phyloP scores from a whole-genome alignment of 2,888 invertebrate species.

The Nymphalis c-album region DNA sequence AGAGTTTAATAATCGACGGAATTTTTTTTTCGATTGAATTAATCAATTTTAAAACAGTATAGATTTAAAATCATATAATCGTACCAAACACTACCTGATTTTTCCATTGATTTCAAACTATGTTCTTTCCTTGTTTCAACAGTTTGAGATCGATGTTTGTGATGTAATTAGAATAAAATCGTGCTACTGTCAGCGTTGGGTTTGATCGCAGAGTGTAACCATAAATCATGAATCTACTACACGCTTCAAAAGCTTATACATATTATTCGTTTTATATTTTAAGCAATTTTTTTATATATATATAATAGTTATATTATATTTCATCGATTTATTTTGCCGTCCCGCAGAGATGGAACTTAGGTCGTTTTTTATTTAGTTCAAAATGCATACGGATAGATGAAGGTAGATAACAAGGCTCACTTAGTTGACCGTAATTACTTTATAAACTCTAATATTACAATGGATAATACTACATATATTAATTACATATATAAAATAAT shows the following conservation, averaged over 20 bases:
- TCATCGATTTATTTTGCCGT: slow-evolving; percentile 12
- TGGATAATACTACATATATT: slow-evolving; percentile 31
- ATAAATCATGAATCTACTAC: not conserved
- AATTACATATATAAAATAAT: slow-evolving; percentile 37
- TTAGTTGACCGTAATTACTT: slow-evolving; percentile 5
- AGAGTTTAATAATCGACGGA: too few relatives aligned
- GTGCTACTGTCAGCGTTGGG: not conserved
- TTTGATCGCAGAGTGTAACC: not conserved
- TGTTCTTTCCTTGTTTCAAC: not conserved
- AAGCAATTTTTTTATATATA: not conserved
- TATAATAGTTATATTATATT: slow-evolving; percentile 4
- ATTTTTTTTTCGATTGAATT: too few relatives aligned
- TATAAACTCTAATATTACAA: slow-evolving; percentile 6
- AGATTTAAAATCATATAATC: too few relatives aligned
- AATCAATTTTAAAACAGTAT: too few relatives aligned
- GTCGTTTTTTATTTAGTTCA: slow-evolving; percentile 1
- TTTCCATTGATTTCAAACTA: too few relatives aligned
- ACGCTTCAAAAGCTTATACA: slow-evolving; percentile 10
- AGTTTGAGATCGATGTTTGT: not conserved
- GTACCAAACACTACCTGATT: too few relatives aligned
- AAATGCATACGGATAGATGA: not conserved
- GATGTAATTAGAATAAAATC: not conserved
- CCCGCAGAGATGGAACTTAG: slow-evolving; percentile 4
- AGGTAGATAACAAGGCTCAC: not conserved
- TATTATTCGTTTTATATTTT: slow-evolving; percentile 9